phyloP scores from a whole-genome alignment of 2,113 vertebrate genomes.

The Gadus chalcogrammus region DNA sequence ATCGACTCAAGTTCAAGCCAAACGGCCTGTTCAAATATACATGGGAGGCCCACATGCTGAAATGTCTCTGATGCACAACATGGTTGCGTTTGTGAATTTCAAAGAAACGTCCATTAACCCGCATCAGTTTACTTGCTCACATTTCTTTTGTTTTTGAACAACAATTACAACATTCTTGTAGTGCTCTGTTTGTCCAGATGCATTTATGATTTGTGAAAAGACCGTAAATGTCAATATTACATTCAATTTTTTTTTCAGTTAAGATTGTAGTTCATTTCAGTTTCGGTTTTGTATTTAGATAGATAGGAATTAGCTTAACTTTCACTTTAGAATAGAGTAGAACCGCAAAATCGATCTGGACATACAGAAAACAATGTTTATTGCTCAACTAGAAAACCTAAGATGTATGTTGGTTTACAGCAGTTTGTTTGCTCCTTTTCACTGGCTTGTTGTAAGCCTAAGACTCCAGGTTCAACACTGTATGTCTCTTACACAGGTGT shows the following conservation, averaged over 20 bases:
- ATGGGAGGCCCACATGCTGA: constrained; percentile 37
- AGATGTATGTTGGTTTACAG: not conserved
- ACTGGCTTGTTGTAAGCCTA: no score
- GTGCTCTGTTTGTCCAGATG: constrained; percentile 60
- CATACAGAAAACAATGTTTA: constrained; percentile 34
- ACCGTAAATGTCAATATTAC: not conserved
- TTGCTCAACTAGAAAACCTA: not conserved
- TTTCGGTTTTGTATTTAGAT: not conserved
- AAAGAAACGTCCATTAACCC: constrained; percentile 9
- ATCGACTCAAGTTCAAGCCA: constrained; percentile 43
- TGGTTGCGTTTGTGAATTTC: constrained; percentile 25
- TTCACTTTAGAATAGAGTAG: not conserved
- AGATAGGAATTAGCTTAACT: not conserved
- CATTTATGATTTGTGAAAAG: constrained; percentile 27
- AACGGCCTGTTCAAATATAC: constrained; percentile 35
- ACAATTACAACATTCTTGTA: constrained; percentile 9
- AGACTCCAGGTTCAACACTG: constrained; percentile 4
- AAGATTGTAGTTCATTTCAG: not conserved
- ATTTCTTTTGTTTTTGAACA: not conserved
- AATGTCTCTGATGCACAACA: constrained; percentile 22
- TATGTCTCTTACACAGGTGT: constrained; percentile 5
- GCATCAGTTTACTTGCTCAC: not conserved
- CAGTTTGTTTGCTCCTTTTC: constrained; percentile 18
- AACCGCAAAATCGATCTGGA: constrained; percentile 43
- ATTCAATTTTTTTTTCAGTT: not conserved